Evolutionary conservation across 2,113 vertebrate species (phyloP), one percentile per base, ranked within the genome.

Genomic region (Struthio camelus): DNA sequence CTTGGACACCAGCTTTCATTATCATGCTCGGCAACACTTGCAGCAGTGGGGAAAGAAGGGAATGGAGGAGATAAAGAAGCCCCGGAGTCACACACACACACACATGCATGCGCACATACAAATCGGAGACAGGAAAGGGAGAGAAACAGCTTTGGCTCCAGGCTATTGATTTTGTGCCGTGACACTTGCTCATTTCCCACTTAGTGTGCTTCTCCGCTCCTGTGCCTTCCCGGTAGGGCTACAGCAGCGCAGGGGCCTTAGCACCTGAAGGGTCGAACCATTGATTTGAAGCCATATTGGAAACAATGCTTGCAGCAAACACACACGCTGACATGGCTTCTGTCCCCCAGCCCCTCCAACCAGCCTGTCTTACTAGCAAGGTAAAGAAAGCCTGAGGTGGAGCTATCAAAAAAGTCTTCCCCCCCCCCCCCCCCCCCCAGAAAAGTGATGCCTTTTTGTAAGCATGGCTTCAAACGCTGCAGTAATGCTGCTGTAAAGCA

Each of bases 1-100:
- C 95, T 87, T 51, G 89, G 94, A 94, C 86, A 93, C 91, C 94
- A 85, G 95, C 96, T 81, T 77, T 92, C 93, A 16, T 97, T 88
- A 86, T 54, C 82, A 8, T 40, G 94, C 94, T 95, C 77, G 23
- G 66, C 90, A 80, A 25, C 42, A 1, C 77, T 69, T 53, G 87
- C 89, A 8, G 76, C 34, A 67, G 53, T 1, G 5, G 83, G 71
- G 80, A 44, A 70, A 58, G 36, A 11, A 78, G 44, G 38, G 79
- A 13, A 32, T 28, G 30, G 67, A 95, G 87, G 90, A 83, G 86
- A 48, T 59, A 67, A 48, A 88, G 92, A 38, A 83, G 77, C 88
- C 95, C 92, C 23, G 59, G 71, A 90, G 91, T 67, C 54, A 59
- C 32, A 28, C 30, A 30, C 18, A 24, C n/a, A 77, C 34, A 25